Evolutionary conservation across 2,113 vertebrate genomes (phyloP), one percentile per base, ranked within the genome.

Genomic region (Piaya cayana): DNA sequence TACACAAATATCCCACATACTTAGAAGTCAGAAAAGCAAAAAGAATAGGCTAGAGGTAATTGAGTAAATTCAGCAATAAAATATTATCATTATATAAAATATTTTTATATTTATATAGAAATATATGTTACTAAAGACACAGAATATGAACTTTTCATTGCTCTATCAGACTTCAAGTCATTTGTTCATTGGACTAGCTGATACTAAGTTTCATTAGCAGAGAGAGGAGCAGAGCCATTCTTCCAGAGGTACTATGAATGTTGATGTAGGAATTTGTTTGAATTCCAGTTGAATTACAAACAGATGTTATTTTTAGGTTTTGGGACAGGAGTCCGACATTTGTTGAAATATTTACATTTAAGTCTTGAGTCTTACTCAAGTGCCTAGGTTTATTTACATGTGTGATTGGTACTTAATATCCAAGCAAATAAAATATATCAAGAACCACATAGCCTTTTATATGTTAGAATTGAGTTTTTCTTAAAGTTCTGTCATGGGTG

Each of bases 371-470:
- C 19, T 62, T 70, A 59, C 2, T 19, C 5, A 77, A 42, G 5
- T 30, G 5, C 0, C 23, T 80, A 52, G 0, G 1, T 59, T 74
- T 78, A 56, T 69, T 72, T 65, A 21, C 0, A 0, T 11, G 4
- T 45, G 3, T 88, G 18, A 53, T 18, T 47, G 18, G 5, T 42
- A 84, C 25, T 59, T 52, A 11, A 79, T 43, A 67, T 15, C 8
- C 8, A 67, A 82, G 3, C 2, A 10, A 64, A 18, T 42, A 56
- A 64, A 63, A 70, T 62, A 34, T 9, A 62, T 20, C 32, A 67
- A 14, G 43, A 78, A 39, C 27, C 9, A 8, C 1, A 1, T 8
- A 39, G 5, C 7, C 4, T 68, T 72, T 53, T 37, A 8, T 36
- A 14, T 8, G 9, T 32, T 95, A 60, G 9, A 78, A 6, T 22